A percentile compares a stretch with the other conserved stretches of the same genome.
These are phyloP conservation scores for Bombus polaris DNA, from an alignment of 1,140 invertebrate species.

Conservation along the genomic window DNA sequence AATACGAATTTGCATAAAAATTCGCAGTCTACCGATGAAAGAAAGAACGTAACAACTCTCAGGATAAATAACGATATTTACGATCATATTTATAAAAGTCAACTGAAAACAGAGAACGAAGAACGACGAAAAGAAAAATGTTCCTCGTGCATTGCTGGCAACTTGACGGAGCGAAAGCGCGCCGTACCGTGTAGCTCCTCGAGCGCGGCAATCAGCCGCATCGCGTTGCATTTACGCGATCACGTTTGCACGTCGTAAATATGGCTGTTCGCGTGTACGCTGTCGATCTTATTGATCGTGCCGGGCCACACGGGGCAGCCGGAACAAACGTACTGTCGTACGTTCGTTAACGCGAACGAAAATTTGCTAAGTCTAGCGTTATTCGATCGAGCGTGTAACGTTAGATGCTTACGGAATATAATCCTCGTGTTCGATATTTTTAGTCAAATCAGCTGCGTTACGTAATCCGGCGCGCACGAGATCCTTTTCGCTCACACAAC, in stretches of 20 bases:
- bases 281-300: conserved; percentile 41
- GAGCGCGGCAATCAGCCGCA: background rate
- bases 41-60: too few species aligned
- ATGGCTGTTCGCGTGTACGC: conserved; percentile 16
- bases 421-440: conserved; percentile 39
- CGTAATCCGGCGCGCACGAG: conserved; percentile 11
- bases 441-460: conserved; percentile 30
- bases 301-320: background rate
- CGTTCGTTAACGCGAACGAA: conserved; percentile 13
- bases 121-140: background rate
- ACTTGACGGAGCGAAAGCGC: background rate
- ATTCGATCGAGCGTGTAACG: conserved; percentile 27
- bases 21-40: too few species aligned
- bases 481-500: background rate
- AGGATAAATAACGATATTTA: too few species aligned
- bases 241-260: conserved; percentile 31
- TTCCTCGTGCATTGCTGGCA: background rate
- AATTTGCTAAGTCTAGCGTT: conserved; percentile 32
- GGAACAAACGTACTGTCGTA: background rate
- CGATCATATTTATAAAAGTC: too few species aligned
- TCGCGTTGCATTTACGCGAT: background rate
- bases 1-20: too few species aligned
- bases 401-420: conserved; percentile 46
- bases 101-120: background rate
- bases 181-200: background rate